Percentiles rank a stretch among this genome's conserved stretches.
phyloP scores from a whole-genome alignment of 2,113 vertebrate species.

The Perca flavescens region DNA sequence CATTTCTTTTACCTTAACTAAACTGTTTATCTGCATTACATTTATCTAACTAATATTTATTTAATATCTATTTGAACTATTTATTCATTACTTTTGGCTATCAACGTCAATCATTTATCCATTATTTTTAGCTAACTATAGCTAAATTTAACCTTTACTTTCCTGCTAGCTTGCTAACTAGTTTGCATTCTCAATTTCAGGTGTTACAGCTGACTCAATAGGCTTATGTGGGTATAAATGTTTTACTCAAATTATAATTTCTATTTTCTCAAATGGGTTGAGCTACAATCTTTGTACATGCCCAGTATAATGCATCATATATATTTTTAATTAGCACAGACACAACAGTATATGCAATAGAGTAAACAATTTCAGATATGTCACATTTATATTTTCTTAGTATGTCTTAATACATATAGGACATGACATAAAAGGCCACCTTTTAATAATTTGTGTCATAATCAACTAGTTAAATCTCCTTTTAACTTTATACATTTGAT shows the following conservation, averaged over 20 bases:
- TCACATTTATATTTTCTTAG: background rate
- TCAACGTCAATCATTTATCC: background rate
- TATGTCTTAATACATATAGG: background rate
- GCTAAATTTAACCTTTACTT: background rate
- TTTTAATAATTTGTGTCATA: constrained; percentile 15
- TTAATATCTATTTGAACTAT: background rate
- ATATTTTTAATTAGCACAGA: background rate
- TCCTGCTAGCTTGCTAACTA: background rate
- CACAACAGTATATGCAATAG: background rate
- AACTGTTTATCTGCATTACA: too few species aligned
- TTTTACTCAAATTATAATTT: background rate
- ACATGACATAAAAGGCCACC: background rate
- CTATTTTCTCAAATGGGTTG: background rate
- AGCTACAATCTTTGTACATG: background rate
- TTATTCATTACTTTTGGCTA: background rate
- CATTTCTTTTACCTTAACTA: too few species aligned
- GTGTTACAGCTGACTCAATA: background rate
- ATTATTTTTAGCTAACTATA: background rate
- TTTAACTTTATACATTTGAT: constrained; percentile 12
- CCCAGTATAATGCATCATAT: background rate
- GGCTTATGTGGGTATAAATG: background rate
- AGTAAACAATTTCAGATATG: background rate
- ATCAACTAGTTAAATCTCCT: constrained; percentile 3
- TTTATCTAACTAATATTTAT: too few species aligned
- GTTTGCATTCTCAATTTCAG: background rate